These are phyloP conservation scores for Coracopsis vasa DNA, from an alignment of 2,113 vertebrate genomes.

Conservation along the genomic window DNA sequence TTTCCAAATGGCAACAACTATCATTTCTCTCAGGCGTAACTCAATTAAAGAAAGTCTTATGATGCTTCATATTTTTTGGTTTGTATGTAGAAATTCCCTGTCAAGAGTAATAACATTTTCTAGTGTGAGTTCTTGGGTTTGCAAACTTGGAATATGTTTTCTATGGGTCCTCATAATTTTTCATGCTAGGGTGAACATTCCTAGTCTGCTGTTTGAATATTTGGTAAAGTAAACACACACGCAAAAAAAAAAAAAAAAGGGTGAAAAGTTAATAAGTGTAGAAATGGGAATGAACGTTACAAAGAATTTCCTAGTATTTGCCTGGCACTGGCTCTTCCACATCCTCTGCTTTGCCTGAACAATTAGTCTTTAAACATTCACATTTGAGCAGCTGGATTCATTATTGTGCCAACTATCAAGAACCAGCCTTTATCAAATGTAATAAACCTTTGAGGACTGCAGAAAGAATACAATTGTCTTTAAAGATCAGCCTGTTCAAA, in stretches of 20 bases:
- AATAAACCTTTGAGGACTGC: slow-evolving; percentile 39
- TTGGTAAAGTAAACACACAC: neutral
- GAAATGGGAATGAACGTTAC: neutral
- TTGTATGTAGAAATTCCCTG: slow-evolving; percentile 22
- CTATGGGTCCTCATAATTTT: neutral
- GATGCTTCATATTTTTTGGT: slow-evolving; percentile 40
- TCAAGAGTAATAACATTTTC: slow-evolving; percentile 22
- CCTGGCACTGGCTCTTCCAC: neutral
- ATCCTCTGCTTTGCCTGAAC: neutral
- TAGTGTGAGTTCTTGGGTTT: neutral
- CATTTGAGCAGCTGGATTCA: slow-evolving; percentile 3
- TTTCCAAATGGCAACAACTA: slow-evolving; percentile 27
- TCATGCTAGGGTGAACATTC: neutral
- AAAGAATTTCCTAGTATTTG: neutral
- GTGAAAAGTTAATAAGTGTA: slow-evolving; percentile 1
- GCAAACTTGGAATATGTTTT: slow-evolving; percentile 21
- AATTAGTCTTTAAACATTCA: neutral
- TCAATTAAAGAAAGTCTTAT: slow-evolving; percentile 39
- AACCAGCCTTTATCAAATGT: slow-evolving; percentile 48
- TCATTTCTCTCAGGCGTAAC: slow-evolving; percentile 37
- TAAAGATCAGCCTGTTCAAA: slow-evolving; percentile 2
- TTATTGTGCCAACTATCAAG: slow-evolving; percentile 27
- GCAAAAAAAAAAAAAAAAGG: neutral
- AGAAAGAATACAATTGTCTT: slow-evolving; percentile 44
- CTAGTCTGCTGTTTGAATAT: neutral